phyloP scores from a whole-genome alignment of 2,113 vertebrate genomes.

The Anas platyrhynchos region DNA sequence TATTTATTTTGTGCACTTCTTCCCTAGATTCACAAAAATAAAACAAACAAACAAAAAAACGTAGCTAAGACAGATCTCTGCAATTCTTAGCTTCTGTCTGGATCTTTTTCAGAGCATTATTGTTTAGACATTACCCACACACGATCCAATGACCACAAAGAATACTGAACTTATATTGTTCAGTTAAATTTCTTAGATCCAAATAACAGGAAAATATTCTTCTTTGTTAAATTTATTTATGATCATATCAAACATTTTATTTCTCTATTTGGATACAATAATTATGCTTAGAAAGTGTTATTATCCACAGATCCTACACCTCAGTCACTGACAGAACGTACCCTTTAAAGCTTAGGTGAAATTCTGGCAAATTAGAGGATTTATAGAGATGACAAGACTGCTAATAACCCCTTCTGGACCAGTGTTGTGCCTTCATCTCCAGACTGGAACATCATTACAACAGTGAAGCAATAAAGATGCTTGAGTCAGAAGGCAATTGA shows the following conservation, averaged over 20 bases:
- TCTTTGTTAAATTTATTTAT: neutral
- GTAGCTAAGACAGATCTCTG: neutral
- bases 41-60: neutral
- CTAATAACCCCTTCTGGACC: neutral
- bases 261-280: neutral
- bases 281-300: neutral
- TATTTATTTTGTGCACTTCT: neutral
- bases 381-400: neutral
- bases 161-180: neutral
- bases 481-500: neutral
- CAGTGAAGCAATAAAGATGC: neutral
- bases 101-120: neutral
- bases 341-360: neutral
- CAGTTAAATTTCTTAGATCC: neutral
- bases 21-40: neutral
- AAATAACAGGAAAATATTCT: neutral
- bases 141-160: rapidly evolving
- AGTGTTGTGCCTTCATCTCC: neutral
- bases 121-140: neutral
- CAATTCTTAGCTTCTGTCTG: neutral
- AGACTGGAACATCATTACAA: neutral
- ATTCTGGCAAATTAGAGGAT: neutral
- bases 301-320: neutral
- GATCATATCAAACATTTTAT: neutral
- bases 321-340: neutral